Percentiles rank a stretch among this genome's conserved stretches.
phyloP scores from a whole-genome alignment of 2,113 vertebrate genomes.

The Erythrolamprus reginae region DNA sequence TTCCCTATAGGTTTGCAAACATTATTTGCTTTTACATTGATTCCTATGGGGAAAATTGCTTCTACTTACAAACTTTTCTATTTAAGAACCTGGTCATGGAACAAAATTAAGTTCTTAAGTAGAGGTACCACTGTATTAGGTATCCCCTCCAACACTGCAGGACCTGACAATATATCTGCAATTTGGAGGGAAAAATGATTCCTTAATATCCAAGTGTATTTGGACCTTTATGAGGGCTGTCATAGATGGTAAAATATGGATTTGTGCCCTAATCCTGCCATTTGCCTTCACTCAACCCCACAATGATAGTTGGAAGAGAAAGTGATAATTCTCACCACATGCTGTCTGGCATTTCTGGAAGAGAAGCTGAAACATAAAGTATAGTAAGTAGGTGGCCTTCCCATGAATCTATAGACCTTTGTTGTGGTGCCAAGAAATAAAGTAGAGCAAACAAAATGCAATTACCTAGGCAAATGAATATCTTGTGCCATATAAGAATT shows the following conservation, averaged over 20 bases:
- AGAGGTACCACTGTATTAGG: too few species aligned
- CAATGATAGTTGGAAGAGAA: neutral
- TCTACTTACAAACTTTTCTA: too few species aligned
- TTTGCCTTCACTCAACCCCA: neutral
- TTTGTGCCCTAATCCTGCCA: neutral
- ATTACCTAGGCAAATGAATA: neutral
- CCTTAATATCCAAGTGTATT: neutral
- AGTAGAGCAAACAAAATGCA: slow-evolving; percentile 3
- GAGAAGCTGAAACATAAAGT: neutral
- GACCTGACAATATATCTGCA: neutral
- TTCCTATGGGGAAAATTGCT: too few species aligned
- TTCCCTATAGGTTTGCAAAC: too few species aligned
- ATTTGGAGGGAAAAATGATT: neutral
- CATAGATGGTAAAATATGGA: neutral
- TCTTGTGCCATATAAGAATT: neutral
- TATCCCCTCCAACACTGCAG: neutral
- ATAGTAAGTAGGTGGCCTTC: neutral
- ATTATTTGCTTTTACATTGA: too few species aligned
- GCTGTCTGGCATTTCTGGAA: neutral
- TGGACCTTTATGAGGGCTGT: neutral
- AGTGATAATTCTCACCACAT: neutral
- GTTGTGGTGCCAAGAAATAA: neutral
- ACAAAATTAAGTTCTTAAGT: too few species aligned
- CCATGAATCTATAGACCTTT: neutral
- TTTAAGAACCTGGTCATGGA: too few species aligned